Evolutionary conservation across 2,113 vertebrate species (phyloP), one percentile per base, ranked within the genome.

Genomic region (Neolamprologus modestus): DNA sequence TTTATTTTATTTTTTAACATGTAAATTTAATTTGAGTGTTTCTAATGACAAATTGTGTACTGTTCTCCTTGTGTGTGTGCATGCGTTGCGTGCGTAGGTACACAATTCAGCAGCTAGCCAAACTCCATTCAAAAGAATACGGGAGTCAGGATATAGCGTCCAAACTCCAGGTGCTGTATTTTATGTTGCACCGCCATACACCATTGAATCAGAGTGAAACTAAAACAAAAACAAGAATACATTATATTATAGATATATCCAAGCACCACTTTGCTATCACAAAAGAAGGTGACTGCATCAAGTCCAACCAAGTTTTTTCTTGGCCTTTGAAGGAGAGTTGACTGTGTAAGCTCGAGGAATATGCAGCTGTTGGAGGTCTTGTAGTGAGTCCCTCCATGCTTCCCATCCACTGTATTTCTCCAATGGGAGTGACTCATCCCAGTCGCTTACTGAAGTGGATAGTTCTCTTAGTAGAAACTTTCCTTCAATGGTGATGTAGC

Each of bases 221-320:
- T 50, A 50, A 50, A 50, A 50, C 16, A 8, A 47, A 47, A 47
- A 17, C 45, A 47, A 47, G 4, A 47, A 47, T 47, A 47, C 47
- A 50, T 37, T 37, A 37, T 37, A 19, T 81, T 59, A 26, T 81
- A 6, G 21, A 59, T 82, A 9, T 82, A 57, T 13, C 80, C 80
- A 24, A 82, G 21, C 21, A 82, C 53, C 13, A 82, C 53, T 55
- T 78, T 78, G 10, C 42, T 78, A 24, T 78, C 71, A 11, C 71
- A 78, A 4, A 0, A 78, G 16, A 78, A 78, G 42, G 0, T 50
- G 0, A 78, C 42, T 28, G 71, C 24, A 50, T 55, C 47, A 31
- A 63, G 31, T 68, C 61, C 13, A 68, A 12, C 10, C 37, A 37
- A 37, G 4, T 2, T 10, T 35, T n/a, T 28, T 5, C 5, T 66